Base-by-base conservation (phyloP, 2,888 invertebrate species). In the Punctoribates punctum region DNA sequence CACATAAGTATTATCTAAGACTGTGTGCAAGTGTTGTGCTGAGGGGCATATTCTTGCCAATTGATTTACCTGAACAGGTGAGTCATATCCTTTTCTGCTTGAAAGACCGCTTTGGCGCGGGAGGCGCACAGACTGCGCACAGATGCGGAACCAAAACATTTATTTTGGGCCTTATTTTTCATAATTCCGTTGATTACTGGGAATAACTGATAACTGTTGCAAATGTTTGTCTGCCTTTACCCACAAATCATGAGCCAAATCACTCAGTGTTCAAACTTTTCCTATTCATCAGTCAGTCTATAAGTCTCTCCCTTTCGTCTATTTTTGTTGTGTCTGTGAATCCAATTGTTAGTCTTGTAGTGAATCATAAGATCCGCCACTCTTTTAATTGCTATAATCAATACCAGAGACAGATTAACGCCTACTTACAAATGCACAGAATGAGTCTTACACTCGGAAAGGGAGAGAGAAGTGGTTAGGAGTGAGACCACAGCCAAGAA, bases 81-180 rank as follows among this genome's bases (percentile, higher is more conserved):
- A 65, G 62, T 65, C 65, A 65, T 65, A 65, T 62, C 65, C 65
- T 65, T 65, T 34, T 65, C 20, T 65, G 65, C 65, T 27, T 65
- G 34, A 65, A 65, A 65, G 65, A 9, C n/a, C 34, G 29, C 34
- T 34, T 34, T n/a, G 34, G 65, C 65, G 65, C 34, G 65, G 34
- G 65, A 34, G 34, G 65, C n/a, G n/a, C n/a, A n/a, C n/a, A n/a
- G n/a, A n/a, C n/a, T n/a, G 8, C 29, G 29, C 34, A 65, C 65
- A 65, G 65, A 34, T 34, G 65, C 65, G 65, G 65, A 65, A 65
- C 65, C 65, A 34, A 54, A 57, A 65, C 65, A 65, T 65, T 65
- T 65, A 65, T 65, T 65, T 17, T 65, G 17, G 5, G n/a, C 15
- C 20, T 57, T 23, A 54, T 54, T 54, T 20, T 54, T 54, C 4